Evolutionary conservation across 1,140 invertebrate species (phyloP).

Genomic region (Elysia chlorotica): DNA sequence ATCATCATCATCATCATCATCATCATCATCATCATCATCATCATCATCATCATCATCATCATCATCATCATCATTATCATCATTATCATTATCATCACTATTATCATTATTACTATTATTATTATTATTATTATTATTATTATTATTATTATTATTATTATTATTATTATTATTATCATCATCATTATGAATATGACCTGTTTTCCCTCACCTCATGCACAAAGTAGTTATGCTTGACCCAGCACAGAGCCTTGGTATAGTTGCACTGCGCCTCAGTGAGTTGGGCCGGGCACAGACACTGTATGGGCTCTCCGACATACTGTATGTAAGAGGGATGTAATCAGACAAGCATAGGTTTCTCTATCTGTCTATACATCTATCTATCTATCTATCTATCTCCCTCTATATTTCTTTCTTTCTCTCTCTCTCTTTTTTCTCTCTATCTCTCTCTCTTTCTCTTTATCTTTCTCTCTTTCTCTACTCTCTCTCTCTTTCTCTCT

Average conservation of each 20-base stretch:
- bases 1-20: slow-evolving; percentile 1
- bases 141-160: slow-evolving; percentile 62
- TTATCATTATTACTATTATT: not conserved
- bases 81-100: slow-evolving; percentile 62
- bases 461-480: too few species aligned
- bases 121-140: not conserved
- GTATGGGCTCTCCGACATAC: slow-evolving; percentile 66
- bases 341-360: too few species aligned
- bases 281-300: slow-evolving; percentile 52
- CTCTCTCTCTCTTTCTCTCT: too few species aligned
- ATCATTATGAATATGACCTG: slow-evolving; percentile 67
- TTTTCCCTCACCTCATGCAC: slow-evolving; percentile 48
- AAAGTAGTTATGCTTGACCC: slow-evolving; percentile 63
- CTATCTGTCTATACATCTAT: too few species aligned
- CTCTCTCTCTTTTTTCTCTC: too few species aligned
- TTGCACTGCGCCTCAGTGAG: slow-evolving; percentile 62
- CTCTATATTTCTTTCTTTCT: too few species aligned
- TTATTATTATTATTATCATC: slow-evolving; percentile 65
- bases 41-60: slow-evolving; percentile 35
- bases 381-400: too few species aligned
- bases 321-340: slow-evolving; percentile 49
- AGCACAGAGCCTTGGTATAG: slow-evolving; percentile 59
- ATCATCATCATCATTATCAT: slow-evolving; percentile 51
- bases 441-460: too few species aligned
- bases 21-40: slow-evolving; percentile 14